phyloP scores from a whole-genome alignment of 2,888 invertebrate species.

The Anthophora plumipes region DNA sequence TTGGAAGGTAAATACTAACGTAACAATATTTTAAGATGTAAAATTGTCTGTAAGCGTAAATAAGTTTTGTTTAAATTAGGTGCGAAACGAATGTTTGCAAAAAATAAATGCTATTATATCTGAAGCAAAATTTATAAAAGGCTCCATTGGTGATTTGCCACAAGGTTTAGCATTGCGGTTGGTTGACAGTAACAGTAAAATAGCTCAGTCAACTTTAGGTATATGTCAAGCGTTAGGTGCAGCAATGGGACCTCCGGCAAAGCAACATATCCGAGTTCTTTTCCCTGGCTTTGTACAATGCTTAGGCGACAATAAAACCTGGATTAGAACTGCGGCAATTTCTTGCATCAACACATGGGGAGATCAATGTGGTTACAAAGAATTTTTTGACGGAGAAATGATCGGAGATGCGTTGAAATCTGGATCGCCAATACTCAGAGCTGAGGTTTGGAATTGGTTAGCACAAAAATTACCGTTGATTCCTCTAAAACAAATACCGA shows the following conservation, averaged over 20 bases:
- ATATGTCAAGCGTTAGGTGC: slow-evolving; percentile 93
- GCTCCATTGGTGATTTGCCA: slow-evolving; percentile 93
- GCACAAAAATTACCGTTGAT: slow-evolving; percentile 91
- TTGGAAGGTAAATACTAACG: slow-evolving; percentile 90
- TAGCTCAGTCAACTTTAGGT: slow-evolving; percentile 93
- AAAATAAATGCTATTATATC: slow-evolving; percentile 89
- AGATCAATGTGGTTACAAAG: slow-evolving; percentile 92
- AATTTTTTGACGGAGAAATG: slow-evolving; percentile 95
- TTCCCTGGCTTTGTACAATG: slow-evolving; percentile 92
- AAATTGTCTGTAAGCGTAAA: neutral
- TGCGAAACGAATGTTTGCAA: slow-evolving; percentile 86
- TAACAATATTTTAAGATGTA: neutral
- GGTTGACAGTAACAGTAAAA: slow-evolving; percentile 96
- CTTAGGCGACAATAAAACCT: slow-evolving; percentile 90
- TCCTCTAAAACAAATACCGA: slow-evolving; percentile 90
- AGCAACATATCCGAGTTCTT: slow-evolving; percentile 91
- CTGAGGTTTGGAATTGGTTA: slow-evolving; percentile 94
- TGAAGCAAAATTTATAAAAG: slow-evolving; percentile 92
- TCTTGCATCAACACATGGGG: slow-evolving; percentile 95
- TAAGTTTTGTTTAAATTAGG: slow-evolving; percentile 63
- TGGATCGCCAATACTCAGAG: slow-evolving; percentile 93
- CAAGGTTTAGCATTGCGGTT: slow-evolving; percentile 91
- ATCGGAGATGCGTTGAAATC: slow-evolving; percentile 93
- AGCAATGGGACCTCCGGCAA: slow-evolving; percentile 93
- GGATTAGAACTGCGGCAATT: slow-evolving; percentile 92